These are phyloP conservation scores for Euwallacea fornicatus DNA, from an alignment of 1,140 invertebrate species.

Conservation along the genomic window DNA sequence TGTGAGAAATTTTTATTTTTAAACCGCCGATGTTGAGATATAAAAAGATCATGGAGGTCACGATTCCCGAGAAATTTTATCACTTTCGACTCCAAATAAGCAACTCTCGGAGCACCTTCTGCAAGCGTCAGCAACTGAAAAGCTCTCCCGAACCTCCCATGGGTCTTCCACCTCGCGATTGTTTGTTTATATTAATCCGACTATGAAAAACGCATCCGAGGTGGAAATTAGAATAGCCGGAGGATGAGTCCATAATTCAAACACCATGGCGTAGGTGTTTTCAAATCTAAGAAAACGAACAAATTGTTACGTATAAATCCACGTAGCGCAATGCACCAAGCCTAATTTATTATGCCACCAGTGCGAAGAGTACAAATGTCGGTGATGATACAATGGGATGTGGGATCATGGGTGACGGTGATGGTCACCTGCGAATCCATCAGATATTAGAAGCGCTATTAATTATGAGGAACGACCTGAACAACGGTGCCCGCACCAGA, in stretches of 20 bases:
- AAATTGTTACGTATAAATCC: constrained; percentile 42
- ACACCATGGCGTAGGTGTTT: constrained; percentile 16
- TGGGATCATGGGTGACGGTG: neutral
- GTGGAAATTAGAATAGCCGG: constrained; percentile 24
- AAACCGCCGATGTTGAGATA: constrained; percentile 2
- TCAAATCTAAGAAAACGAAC: constrained; percentile 25
- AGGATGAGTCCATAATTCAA: constrained; percentile 25
- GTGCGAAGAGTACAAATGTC: constrained; percentile 27
- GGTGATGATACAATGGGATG: constrained; percentile 30
- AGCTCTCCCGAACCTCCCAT: too few species aligned
- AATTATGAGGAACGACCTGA: too few species aligned
- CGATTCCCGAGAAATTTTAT: too few species aligned
- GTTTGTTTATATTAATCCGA: constrained; percentile 25
- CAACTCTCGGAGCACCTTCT: too few species aligned
- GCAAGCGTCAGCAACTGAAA: too few species aligned
- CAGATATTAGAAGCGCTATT: too few species aligned
- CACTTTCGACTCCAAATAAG: neutral
- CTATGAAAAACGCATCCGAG: constrained; percentile 19
- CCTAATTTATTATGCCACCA: constrained; percentile 36
- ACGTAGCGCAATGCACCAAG: constrained; percentile 35
- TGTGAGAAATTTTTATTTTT: constrained; percentile 19
- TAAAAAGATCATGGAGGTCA: constrained; percentile 3
- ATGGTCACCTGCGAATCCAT: too few species aligned
- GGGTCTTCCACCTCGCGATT: too few species aligned
- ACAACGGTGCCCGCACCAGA: too few species aligned